Base-by-base conservation (phyloP, 2,113 vertebrate species). In the Pogona vitticeps region DNA sequence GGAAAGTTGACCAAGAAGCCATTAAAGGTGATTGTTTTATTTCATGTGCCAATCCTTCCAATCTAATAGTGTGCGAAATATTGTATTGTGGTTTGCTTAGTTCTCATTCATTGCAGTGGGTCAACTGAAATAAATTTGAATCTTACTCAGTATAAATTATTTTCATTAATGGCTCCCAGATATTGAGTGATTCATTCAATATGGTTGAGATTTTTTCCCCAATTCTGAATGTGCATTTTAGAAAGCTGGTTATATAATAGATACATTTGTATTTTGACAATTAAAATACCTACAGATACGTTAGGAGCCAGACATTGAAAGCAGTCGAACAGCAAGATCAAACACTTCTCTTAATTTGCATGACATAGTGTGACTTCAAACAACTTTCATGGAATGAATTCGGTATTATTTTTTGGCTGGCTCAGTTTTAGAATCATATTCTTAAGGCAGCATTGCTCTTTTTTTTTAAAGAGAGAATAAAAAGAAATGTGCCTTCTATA, bases 361-460 rank as follows among this genome's bases (percentile, higher is more conserved):
- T 76, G 89, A 61, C 88, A 82, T 65, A 84, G 40, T 2, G 61
- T 6, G 18, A 26, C 2, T 7, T 12, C 71, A 65, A 63, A 40
- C n/a, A 72, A 12, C 31, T 33, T 23, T 80, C 76, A 42, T 71
- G 21, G 23, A 56, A 65, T 2, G 72, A 67, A 67, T 88, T 79
- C 83, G 59, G 42, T 1, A 26, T 82, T 12, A 80, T 80, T 90
- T 72, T 13, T 82, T 76, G 80, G 28, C 76, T 87, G 84, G 73
- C 31, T 89, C 81, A 88, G 86, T 92, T 3, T 56, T 80, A 79
- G 28, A 86, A 14, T 79, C 86, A 87, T 90, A 93, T 95, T 83
- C n/a, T 21, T 77, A 31, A 73, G 67, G 79, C 82, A 38, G 38
- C 83, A 38, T 33, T 79, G 67, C 9, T 89, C 70, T 65, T 58